Base-by-base conservation (phyloP, 2,797 vertebrate genomes). In the Rhinogobio ventralis region DNA sequence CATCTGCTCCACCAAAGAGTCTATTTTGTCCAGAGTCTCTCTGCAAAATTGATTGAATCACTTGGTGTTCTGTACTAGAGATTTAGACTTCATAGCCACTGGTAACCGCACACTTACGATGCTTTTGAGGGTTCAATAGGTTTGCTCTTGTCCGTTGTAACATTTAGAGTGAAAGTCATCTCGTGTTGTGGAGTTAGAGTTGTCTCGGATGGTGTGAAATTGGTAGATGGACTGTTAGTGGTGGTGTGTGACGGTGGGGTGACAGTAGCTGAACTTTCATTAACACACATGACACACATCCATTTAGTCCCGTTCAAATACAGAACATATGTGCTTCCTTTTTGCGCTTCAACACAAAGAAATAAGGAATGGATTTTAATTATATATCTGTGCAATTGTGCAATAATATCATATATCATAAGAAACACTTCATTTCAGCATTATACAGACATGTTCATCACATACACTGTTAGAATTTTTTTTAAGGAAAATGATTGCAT, bases 151-250 rank as follows among this genome's bases (percentile, higher is more conserved):
- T 5, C 4, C 19, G 14, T 28, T 72, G 0, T 2, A 7, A 4
- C 1, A 9, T 5, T 0, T 4, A 25, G 0, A 17, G 3, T 0
- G 4, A 11, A 0, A 5, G 8, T 49, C 0, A 6, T 28, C 17
- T 73, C 46, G 0, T 0, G 0, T 11, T 3, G 1, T n/a, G 20
- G 0, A 19, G n/a, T 1, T 5, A 0, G 10, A 55, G 71, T 51
- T 20, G 8, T 51, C 4, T 9, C 2, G 1, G 1, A 0, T 69
- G 67, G 0, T 42, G 36, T 23, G 11, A 17, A 2, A 74, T 9
- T 14, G 25, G 25, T 13, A 11, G 15, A 20, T 36, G 73, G 33
- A 6, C 4, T 2, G 11, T 13, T 13, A 9, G 4, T 28, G 25
- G 5, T 46, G 45, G 15, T 30, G 19, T 13, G 1, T 74, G 28